These are phyloP conservation scores for Zaprionus taronus DNA, from an alignment of 1,140 invertebrate species.

Conservation along the genomic window DNA sequence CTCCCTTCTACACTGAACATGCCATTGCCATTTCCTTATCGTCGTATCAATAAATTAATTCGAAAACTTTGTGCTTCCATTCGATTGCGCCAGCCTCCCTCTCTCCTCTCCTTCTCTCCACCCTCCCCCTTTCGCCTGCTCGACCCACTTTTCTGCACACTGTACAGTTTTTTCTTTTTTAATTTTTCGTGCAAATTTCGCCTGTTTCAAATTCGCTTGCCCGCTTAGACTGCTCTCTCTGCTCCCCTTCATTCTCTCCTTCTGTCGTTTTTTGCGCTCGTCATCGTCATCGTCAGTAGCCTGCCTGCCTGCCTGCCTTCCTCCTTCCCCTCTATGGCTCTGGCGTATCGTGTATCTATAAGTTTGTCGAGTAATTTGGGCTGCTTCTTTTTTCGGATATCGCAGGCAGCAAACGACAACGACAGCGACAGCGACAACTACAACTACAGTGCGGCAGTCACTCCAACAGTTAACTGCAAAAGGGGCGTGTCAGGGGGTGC, in stretches of 20 bases:
- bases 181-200: conserved; percentile 73
- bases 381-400: conserved; percentile 29
- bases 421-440: conserved; percentile 64
- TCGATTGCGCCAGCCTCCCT: conserved; percentile 47
- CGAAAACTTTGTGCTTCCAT: conserved; percentile 78
- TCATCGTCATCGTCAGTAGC: conserved; percentile 44
- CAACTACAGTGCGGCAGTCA: conserved; percentile 64
- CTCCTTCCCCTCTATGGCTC: not conserved
- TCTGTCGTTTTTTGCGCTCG: conserved; percentile 24
- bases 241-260: not conserved
- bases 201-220: conserved; percentile 61
- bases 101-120: not conserved
- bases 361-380: conserved; percentile 73
- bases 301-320: too few relatives aligned
- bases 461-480: conserved; percentile 60
- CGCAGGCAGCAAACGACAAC: conserved; percentile 20
- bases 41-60: conserved; percentile 81
- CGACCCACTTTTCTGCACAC: not conserved
- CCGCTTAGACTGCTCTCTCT: not conserved
- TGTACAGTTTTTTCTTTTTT: conserved; percentile 44
- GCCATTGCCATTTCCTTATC: conserved; percentile 56
- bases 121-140: not conserved
- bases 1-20: not conserved
- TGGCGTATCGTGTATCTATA: conserved; percentile 73
- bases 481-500: not conserved